Evolutionary conservation across 1,140 invertebrate species (phyloP), one percentile per base, ranked within the genome.

Genomic region (Berghia stephanieae): DNA sequence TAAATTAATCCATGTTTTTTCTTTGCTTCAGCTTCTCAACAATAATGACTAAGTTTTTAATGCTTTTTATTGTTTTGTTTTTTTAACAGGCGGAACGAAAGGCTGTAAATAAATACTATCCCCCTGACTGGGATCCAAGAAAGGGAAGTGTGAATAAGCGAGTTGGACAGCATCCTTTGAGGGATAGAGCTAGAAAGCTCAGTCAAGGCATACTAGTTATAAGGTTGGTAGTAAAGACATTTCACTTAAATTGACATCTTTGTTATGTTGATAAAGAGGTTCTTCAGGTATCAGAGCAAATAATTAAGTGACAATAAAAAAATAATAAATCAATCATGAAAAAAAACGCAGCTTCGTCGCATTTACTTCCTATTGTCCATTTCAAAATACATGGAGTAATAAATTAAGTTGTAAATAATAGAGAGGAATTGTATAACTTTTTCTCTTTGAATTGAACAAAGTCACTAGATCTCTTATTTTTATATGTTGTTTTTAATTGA

Each of bases 31-130:
- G n/a, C n/a, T n/a, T n/a, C n/a, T n/a, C n/a, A n/a, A n/a, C n/a
- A n/a, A n/a, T n/a, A n/a, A n/a, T n/a, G n/a, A n/a, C n/a, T n/a
- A n/a, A n/a, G n/a, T n/a, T n/a, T n/a, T 49, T 16, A 16, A 63
- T 16, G 57, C 8, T 63, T 21, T 16, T 27, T 21, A 27, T 27
- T 63, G 13, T n/a, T n/a, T n/a, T n/a, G n/a, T n/a, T n/a, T n/a
- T n/a, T n/a, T n/a, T n/a, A n/a, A n/a, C n/a, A 88, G 98, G 98
- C 97, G 89, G 98, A 99, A 92, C 93, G 98, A 34, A 99, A 99
- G 92, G 97, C 96, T 63, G 94, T 95, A 79, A 99, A 99, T 90
- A 94, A 95, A 80, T 99, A 99, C 86, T 99, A 99, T 88, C 98
- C 98, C 69, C 98, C 98, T 10, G 98, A 99, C 89, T 99, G 98